These are phyloP conservation scores for Heliconius hermathena DNA, from an alignment of 1,140 invertebrate genomes.

Conservation along the genomic window DNA sequence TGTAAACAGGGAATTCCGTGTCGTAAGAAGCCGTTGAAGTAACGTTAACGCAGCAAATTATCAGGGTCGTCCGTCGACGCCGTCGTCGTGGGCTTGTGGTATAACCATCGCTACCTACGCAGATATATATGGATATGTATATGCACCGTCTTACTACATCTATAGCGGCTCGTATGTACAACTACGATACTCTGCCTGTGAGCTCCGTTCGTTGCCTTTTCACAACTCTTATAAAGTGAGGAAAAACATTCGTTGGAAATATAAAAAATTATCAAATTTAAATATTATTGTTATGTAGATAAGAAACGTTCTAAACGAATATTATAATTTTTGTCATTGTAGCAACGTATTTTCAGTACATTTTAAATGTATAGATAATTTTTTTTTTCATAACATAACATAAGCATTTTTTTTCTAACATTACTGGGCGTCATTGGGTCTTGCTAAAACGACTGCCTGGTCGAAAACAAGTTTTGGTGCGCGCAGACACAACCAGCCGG, in stretches of 20 bases:
- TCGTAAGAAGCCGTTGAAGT: conserved; percentile 79
- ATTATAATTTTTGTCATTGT: background rate
- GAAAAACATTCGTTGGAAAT: conserved; percentile 53
- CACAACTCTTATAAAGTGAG: conserved; percentile 50
- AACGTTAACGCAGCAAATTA: conserved; percentile 77
- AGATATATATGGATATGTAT: conserved; percentile 44
- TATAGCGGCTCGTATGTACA: conserved; percentile 54
- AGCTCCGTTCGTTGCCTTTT: conserved; percentile 37
- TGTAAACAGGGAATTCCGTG: conserved; percentile 59
- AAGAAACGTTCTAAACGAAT: background rate
- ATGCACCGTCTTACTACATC: conserved; percentile 44
- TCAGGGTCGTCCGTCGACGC: conserved; percentile 72
- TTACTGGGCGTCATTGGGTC: conserved; percentile 33
- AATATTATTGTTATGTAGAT: background rate
- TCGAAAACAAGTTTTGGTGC: conserved; percentile 73
- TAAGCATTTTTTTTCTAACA: background rate
- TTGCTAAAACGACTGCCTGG: conserved; percentile 68
- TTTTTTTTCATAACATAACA: too few relatives aligned
- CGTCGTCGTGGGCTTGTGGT: conserved; percentile 56
- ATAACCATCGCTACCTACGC: conserved; percentile 63
- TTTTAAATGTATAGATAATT: background rate
- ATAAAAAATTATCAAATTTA: background rate
- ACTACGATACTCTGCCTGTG: conserved; percentile 45
- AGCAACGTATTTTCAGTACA: background rate
- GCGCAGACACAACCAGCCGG: conserved; percentile 67